Base-by-base conservation (phyloP, 30 jellyfish, hydroid and myxozoan genomes). In the Chrysaora quinquecirrha region DNA sequence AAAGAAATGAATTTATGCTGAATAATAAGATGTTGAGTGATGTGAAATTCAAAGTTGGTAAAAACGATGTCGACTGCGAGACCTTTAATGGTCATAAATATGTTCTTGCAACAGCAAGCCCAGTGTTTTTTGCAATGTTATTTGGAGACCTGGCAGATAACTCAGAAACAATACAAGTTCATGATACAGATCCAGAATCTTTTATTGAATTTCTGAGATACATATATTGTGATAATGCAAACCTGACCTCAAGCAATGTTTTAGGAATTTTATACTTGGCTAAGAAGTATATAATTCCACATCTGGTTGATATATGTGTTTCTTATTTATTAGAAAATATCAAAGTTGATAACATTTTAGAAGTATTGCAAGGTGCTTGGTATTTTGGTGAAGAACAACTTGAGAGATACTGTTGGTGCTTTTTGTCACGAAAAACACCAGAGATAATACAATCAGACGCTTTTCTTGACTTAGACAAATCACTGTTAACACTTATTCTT, bases 61-160 rank as follows among this genome's bases (percentile, higher is more conserved):
- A 87, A 64, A 62, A 58, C 31, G 88, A 83, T 31, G 87, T 28
- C 33, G 63, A 43, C 24, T 34, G 19, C 31, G 88, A 69, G 27
- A 48, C 71, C 16, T 73, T 94, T 23, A 95, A 95, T 28, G 99
- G 91, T 12, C 99, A 94, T 74, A 94, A 78, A 49, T 94, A 87
- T 63, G 99, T 94, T 14, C 84, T 94, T 1, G 99, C 96, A 0
- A 94, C 99, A 1, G 95, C 97, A 10, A 94, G 99, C 67, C 99
- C 99, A 9, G 99, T 94, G 10, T 94, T 94, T 64, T 94, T 78
- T 64, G 99, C 99, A 19, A 94, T 94, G 99, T 73, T 88, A 16
- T 94, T 38, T 77, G 97, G 99, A n/a, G 85, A 88, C 14, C 86
- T 88, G 2, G 90, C 96, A 12, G 94, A 75, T 43, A 69, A 66